Evolutionary conservation across 1,140 invertebrate species (phyloP), one percentile per base, ranked within the genome.

Genomic region (Carcinoscorpius rotundicauda): DNA sequence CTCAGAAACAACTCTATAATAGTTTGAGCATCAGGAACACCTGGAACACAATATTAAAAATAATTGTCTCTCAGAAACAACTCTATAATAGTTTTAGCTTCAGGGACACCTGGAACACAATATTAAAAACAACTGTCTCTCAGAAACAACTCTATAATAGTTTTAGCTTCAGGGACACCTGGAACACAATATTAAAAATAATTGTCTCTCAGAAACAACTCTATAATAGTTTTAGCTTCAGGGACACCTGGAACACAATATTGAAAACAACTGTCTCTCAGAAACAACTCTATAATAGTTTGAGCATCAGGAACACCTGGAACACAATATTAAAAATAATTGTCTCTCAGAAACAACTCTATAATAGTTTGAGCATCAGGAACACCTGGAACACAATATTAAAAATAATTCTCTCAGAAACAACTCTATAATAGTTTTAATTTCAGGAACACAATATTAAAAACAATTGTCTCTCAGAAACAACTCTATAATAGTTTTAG

Each of bases 361-460:
- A 72, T 29, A 29, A 29, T 29, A 29, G 29, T 29, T 29, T 29
- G 0, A 29, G 29, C 29, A 1, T 29, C 29, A 29, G 29, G 29
- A 29, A 29, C 29, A 29, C 29, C n/a, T n/a, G n/a, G n/a, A n/a
- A n/a, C n/a, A n/a, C n/a, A n/a, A n/a, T n/a, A n/a, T n/a, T n/a
- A n/a, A n/a, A n/a, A n/a, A n/a, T n/a, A n/a, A n/a, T n/a, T n/a
- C 71, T 59, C 72, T 69, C 3, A 78, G 67, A 67, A 78, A 77
- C 57, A 76, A 64, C 66, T 77, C 72, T 55, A 72, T 29, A 29
- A 29, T 29, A 29, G 29, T 29, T 29, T 29, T 29, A 29, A 2
- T 2, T 29, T 29, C 29, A 29, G 29, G 29, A 29, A 29, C 29
- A 29, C 29, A 29, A 29, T 29, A 29, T 29, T 29, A 29, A 29